Base-by-base conservation (phyloP, 2,888 invertebrate genomes). In the Agrypnus murinus region DNA sequence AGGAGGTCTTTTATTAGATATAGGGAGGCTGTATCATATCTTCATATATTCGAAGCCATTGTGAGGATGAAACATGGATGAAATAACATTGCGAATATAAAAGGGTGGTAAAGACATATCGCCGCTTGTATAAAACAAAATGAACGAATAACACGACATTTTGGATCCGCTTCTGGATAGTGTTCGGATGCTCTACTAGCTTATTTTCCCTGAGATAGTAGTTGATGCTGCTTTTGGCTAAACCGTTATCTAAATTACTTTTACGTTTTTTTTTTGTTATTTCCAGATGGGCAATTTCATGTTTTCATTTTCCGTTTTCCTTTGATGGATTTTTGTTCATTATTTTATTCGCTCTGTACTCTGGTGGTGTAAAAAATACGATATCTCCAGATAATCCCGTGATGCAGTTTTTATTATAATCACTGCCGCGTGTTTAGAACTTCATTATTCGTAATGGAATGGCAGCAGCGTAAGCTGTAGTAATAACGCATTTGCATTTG, bases 1-100 rank as follows among this genome's bases (percentile, higher is more conserved):
- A 58, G 50, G 40, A 59, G 40, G 48, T 53, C 63, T 68, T 65
- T 68, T 71, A 71, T 68, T 68, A 68, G 64, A 63, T 66, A 64
- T 65, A 55, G 59, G 70, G 68, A 65, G 72, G 67, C 70, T 69
- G 69, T 69, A 71, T 74, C 75, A 72, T 76, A 77, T 78, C 78
- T 78, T 77, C 75, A 75, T 77, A 77, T 78, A 77, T 78, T 76
- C 75, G 64, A 50, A 57, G 73, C 76, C 62, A 75, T 77, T 77
- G 77, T 74, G 69, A 67, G 72, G 73, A 75, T 76, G 75, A 78
- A 75, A 77, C 76, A 76, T 74, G 75, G 75, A 74, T 74, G 74
- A 74, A 78, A 76, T 77, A 75, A 77, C 76, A 76, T 74, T 68
- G 71, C 74, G 74, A 69, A 74, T 75, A 78, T 78, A 77, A 77